Conservation (phyloP, 2,113 vertebrate species). For the Pelecanus crispus region DNA sequence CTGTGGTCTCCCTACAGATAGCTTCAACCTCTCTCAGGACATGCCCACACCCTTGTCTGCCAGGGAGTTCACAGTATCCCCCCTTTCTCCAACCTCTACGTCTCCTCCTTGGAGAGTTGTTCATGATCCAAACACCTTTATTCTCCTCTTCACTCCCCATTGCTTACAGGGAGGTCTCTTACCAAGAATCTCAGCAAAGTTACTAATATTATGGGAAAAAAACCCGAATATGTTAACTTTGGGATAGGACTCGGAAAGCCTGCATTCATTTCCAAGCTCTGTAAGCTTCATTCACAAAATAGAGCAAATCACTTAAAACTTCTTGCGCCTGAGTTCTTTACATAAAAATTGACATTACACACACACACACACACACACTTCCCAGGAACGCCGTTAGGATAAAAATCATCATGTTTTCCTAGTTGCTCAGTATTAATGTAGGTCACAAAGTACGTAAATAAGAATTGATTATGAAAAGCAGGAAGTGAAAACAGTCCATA, state of each 20-base stretch:
- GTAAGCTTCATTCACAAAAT: neutral
- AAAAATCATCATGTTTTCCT: neutral
- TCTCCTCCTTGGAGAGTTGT: neutral
- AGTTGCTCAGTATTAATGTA: neutral
- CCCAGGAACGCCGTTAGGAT: neutral
- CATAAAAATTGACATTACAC: neutral
- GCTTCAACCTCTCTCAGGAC: neutral
- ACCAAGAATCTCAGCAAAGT: neutral
- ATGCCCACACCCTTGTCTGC: neutral
- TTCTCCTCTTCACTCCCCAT: neutral
- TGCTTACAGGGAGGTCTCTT: neutral
- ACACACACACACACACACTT: neutral
- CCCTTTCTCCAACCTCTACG: neutral
- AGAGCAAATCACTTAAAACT: neutral
- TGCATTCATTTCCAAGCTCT: neutral
- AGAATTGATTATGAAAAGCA: constrained; percentile 42
- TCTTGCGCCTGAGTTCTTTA: rapidly evolving
- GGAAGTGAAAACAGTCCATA: constrained; percentile 44
- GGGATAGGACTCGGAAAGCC: neutral
- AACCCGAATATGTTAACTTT: neutral
- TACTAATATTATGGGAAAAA: neutral
- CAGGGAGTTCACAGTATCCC: neutral
- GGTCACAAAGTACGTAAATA: neutral
- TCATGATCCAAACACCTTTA: neutral
- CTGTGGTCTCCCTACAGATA: neutral